A percentile compares a stretch with the other conserved stretches of the same genome.
phyloP scores from a whole-genome alignment of 2,888 invertebrate genomes.

The Volucella inanis region DNA sequence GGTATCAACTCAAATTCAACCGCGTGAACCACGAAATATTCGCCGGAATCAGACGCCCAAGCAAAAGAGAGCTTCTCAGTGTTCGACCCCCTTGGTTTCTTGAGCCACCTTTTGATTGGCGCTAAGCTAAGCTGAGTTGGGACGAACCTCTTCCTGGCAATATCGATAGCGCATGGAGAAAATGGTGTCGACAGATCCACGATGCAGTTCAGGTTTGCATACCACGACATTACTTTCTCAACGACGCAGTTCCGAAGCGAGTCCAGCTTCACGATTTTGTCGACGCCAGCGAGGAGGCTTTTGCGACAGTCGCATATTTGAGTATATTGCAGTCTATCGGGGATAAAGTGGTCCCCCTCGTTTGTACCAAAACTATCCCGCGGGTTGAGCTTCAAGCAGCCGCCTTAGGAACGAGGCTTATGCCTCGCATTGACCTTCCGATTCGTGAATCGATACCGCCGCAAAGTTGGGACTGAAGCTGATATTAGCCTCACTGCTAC shows the following conservation, averaged over 20 bases:
- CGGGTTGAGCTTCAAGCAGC: conserved; percentile 28
- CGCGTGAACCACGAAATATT: neutral
- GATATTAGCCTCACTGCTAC: neutral
- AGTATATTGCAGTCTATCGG: conserved; percentile 11
- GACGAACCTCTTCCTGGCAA: neutral
- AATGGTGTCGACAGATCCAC: no score
- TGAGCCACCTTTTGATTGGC: neutral
- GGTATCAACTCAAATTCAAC: no score
- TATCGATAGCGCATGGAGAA: neutral
- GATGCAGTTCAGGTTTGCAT: no score
- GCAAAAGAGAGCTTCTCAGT: neutral
- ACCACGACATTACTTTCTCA: neutral
- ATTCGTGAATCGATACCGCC: neutral
- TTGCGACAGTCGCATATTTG: conserved; percentile 31
- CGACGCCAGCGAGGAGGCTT: neutral
- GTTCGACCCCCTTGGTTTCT: neutral
- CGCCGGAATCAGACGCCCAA: no score
- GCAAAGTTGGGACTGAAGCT: neutral
- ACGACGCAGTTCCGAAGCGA: no score
- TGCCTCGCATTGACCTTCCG: neutral
- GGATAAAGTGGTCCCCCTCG: conserved; percentile 26
- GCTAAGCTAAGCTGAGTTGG: neutral
- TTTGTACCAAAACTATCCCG: conserved; percentile 21
- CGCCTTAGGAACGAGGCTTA: no score
- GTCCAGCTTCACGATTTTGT: conserved; percentile 1